Percentiles rank a stretch among this genome's conserved stretches.
phyloP scores from a whole-genome alignment of 2,888 invertebrate species.

The Drosophila engyochracea region DNA sequence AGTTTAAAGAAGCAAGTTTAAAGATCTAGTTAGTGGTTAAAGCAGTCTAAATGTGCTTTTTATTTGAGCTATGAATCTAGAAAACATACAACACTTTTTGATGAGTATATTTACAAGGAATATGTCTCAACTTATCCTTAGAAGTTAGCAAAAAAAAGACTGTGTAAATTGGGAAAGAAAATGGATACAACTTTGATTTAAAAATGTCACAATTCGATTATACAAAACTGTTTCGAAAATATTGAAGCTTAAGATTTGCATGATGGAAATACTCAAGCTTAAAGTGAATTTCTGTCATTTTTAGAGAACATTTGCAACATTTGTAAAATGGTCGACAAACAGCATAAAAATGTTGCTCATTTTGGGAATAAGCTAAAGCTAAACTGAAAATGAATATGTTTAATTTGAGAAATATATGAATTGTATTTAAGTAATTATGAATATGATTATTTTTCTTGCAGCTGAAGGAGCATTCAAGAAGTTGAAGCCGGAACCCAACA shows the following conservation, averaged over 20 bases:
- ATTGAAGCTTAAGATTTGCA: neutral
- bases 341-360: neutral
- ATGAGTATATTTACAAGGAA: neutral
- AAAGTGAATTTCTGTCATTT: neutral
- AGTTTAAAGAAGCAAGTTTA: neutral
- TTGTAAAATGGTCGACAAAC: neutral
- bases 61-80: neutral
- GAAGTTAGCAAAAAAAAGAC: neutral
- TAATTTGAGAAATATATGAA: neutral
- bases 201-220: neutral
- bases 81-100: neutral
- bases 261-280: neutral
- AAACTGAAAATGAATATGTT: neutral
- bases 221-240: neutral
- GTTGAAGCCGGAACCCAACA: constrained; percentile 94
- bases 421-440: neutral
- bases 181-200: neutral
- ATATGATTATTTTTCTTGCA: constrained; percentile 45
- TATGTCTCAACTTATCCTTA: neutral
- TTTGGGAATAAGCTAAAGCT: neutral
- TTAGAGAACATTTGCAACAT: neutral
- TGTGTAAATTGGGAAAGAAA: neutral
- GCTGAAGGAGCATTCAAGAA: constrained; percentile 99
- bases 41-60: no score
- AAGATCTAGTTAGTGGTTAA: neutral